Conservation (phyloP, 2,888 invertebrate species). For the Erynnis tages region DNA sequence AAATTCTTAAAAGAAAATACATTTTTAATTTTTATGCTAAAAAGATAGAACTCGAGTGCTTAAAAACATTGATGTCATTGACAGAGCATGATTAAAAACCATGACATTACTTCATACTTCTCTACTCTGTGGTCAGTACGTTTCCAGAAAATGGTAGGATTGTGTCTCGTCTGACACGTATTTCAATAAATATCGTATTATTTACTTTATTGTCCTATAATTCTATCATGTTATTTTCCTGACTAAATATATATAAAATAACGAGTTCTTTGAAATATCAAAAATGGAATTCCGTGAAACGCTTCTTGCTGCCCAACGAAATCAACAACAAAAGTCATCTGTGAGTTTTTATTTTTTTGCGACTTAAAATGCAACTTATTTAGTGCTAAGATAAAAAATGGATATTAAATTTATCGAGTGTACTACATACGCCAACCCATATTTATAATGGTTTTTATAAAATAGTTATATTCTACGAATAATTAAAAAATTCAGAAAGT, state of each 20-base stretch:
- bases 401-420: too few relatives aligned
- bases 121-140: constrained; percentile 60
- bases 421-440: too few relatives aligned
- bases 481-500: too few relatives aligned
- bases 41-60: too few relatives aligned
- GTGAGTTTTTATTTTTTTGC: constrained; percentile 53
- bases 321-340: constrained; percentile 80
- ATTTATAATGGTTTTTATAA: too few relatives aligned
- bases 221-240: constrained; percentile 42
- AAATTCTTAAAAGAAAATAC: too few relatives aligned
- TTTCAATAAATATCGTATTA: constrained; percentile 64
- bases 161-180: constrained; percentile 76
- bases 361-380: constrained; percentile 14
- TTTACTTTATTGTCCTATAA: constrained; percentile 48
- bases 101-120: not conserved
- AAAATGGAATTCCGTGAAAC: constrained; percentile 77
- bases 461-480: too few relatives aligned
- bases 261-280: constrained; percentile 18
- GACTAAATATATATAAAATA: constrained; percentile 34
- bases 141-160: constrained; percentile 79
- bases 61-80: too few relatives aligned
- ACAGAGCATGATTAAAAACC: too few relatives aligned
- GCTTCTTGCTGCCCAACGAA: constrained; percentile 72
- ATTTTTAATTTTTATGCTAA: too few relatives aligned
- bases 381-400: too few relatives aligned